Percentiles rank a stretch among this genome's conserved stretches.
Conservation (phyloP, 1,140 invertebrate genomes). For the Muscidifurax raptorellus region DNA sequence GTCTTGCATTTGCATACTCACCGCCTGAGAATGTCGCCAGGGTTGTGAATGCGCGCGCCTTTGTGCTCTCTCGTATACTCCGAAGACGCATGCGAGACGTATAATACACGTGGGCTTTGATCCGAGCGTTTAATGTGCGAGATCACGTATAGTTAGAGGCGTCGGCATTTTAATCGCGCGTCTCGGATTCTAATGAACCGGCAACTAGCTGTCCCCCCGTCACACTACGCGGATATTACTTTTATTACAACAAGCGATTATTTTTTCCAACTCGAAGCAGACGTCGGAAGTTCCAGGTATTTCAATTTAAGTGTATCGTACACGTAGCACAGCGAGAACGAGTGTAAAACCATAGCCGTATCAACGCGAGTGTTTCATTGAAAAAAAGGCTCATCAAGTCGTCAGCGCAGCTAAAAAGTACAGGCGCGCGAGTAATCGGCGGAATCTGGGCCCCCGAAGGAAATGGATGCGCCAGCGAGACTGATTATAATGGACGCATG, state of each 20-base stretch:
- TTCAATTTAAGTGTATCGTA: too few relatives aligned
- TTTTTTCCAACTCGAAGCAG: too few relatives aligned
- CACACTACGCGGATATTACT: not conserved
- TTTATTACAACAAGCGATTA: too few relatives aligned
- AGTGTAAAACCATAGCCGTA: too few relatives aligned
- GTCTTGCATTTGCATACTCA: constrained; percentile 44
- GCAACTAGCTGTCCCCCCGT: not conserved
- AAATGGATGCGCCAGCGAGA: constrained; percentile 42
- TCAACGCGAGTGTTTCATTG: too few relatives aligned
- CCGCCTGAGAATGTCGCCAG: constrained; percentile 47
- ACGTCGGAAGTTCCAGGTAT: too few relatives aligned
- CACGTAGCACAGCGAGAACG: too few relatives aligned
- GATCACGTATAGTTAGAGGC: constrained; percentile 38
- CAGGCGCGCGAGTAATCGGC: not conserved
- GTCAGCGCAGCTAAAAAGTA: not conserved
- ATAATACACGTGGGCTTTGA: too few relatives aligned
- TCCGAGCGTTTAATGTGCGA: constrained; percentile 26
- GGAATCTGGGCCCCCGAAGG: constrained; percentile 21
- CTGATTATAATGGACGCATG: constrained; percentile 49
- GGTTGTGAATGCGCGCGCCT: constrained; percentile 13
- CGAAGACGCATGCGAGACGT: not conserved
- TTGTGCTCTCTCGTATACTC: not conserved
- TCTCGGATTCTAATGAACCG: constrained; percentile 21
- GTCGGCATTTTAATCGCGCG: constrained; percentile 29
- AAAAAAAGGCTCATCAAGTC: not conserved